Evolutionary conservation across 1,140 invertebrate species (phyloP), one percentile per base, ranked within the genome.

Genomic region (Diuraphis noxia): DNA sequence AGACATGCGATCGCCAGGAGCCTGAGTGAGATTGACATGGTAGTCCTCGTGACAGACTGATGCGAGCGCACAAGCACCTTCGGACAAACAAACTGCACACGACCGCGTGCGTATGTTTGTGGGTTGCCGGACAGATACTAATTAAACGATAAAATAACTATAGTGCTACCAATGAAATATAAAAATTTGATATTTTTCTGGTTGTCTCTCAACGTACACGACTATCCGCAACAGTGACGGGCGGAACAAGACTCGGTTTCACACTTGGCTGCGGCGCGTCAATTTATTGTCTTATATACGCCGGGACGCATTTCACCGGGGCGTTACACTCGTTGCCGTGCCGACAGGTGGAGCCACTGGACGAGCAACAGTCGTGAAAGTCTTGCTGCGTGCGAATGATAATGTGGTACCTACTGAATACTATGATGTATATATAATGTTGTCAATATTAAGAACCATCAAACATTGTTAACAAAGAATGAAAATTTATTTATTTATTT

Each of bases 241-340:
- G 38, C 89, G 89, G 43, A 82, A 91, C 89, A 43, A 82, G 89
- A 81, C 77, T 52, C 89, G 77, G 89, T 40, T 30, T 49, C 34
- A 79, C 88, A 79, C 34, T 91, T 81, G 34, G 43, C 41, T 63
- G 88, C 88, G 43, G 43, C 88, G 52, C 88, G 88, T 89, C 56
- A 40, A 89, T 77, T 72, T 89, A 38, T 52, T 46, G 89, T 91
- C 89, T 91, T 91, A 91, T 91, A 91, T 91, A 91, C 89, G 41
- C 77, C 89, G 89, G 89, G 19, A 25, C 41, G 34, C 88, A 38
- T 90, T 90, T 90, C 77, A 81, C 88, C 88, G 88, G 88, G 56
- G 63, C 56, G 56, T 36, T 41, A 36, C n/a, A 56, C 43, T 52
- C 84, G 43, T 36, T 34, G 49, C 10, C 49, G 85, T 34, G 17